Base-by-base conservation (phyloP, 2,113 vertebrate genomes). In the Vicugna pacos region DNA sequence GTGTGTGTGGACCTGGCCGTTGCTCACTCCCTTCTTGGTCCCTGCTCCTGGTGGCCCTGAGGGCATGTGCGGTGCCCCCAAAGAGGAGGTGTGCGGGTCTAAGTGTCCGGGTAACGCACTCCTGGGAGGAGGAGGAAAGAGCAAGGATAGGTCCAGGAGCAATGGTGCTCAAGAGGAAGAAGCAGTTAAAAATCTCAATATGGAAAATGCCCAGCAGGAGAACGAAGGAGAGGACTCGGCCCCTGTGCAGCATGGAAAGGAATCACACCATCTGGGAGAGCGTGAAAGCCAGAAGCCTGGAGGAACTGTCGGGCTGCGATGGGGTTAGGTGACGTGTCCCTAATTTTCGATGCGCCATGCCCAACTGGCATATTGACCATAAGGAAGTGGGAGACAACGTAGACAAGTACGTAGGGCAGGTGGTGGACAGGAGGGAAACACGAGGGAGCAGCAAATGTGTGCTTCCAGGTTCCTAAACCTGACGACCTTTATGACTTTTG, bases 401-500 rank as follows among this genome's bases (percentile, higher is more conserved):
- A 81, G 94, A 95, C 28, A 96, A 77, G 30, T 89, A 91, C 22
- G 13, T 91, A 72, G 82, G 75, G 38, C 85, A 96, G 72, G 83
- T 85, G 42, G 67, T 89, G 20, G 89, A 97, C 38, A 96, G 75
- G 87, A 97, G 38, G 38, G 32, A 75, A 97, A 93, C 73, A 58
- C 62, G 56, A 96, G 54, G 56, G 90, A 96, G 28, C 94, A 89
- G 38, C 92, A 96, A 77, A 89, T 8, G 72, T 42, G 73, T 42
- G 28, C 17, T 92, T 96, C 86, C 91, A 86, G 89, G 95, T 88
- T 65, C 94, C 93, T 17, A 90, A 97, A 69, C 96, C 95, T 89
- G 96, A 97, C 48, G 94, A 93, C 89, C 97, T 93, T 91, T 93
- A 96, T 30, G 94, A 96, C 16, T 97, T 97, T 91, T 97, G 94